Evolutionary conservation across 2,797 vertebrate genomes (phyloP).

Genomic region (Coracias cyanogaster): DNA sequence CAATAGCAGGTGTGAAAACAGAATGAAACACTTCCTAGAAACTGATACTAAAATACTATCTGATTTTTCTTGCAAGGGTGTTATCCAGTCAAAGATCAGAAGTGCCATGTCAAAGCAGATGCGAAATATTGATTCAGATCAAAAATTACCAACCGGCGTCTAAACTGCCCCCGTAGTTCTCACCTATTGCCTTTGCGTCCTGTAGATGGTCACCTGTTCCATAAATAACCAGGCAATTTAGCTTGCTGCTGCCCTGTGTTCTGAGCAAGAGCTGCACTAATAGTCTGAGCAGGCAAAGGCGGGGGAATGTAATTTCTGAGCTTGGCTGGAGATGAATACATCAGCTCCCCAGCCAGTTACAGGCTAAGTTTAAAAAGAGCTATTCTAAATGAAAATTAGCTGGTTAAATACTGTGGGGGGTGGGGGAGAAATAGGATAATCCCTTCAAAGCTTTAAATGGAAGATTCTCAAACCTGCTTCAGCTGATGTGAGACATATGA

Average conservation of each 20-base stretch:
- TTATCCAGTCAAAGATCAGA: background rate
- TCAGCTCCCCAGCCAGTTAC: conserved; percentile 36
- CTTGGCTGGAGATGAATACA: conserved; percentile 63
- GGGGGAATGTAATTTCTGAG: conserved; percentile 50
- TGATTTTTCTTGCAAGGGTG: background rate
- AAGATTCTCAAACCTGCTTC: conserved; percentile 35
- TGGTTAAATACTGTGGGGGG: background rate
- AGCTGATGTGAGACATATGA: conserved; percentile 34
- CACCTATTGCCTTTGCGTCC: background rate
- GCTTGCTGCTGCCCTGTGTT: background rate
- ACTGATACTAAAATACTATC: background rate
- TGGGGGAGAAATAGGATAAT: conserved; percentile 19
- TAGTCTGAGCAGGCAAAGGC: conserved; percentile 40
- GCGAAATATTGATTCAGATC: background rate
- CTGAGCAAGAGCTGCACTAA: conserved; percentile 25
- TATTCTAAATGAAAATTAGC: conserved; percentile 68
- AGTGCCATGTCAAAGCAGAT: background rate
- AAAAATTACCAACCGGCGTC: background rate
- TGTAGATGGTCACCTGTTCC: conserved; percentile 19
- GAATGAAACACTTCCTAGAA: background rate
- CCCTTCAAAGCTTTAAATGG: conserved; percentile 59
- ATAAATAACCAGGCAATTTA: conserved; percentile 49
- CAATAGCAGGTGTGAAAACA: background rate
- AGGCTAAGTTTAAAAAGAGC: conserved; percentile 44
- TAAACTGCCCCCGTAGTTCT: background rate